These are phyloP conservation scores for Pseudomyrmex concolor DNA, from an alignment of 1,140 invertebrate genomes.

Conservation along the genomic window DNA sequence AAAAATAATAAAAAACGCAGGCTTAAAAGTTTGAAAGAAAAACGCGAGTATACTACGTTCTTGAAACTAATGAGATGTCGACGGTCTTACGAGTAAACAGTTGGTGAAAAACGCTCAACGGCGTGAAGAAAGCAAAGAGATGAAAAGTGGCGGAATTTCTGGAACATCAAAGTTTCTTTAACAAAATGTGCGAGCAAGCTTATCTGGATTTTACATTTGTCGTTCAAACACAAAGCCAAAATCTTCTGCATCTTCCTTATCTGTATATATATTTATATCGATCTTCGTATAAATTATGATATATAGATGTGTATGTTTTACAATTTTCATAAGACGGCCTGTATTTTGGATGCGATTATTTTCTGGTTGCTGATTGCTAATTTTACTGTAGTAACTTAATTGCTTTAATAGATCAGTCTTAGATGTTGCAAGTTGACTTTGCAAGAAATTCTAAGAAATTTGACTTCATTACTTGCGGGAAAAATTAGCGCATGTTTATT, in stretches of 20 bases:
- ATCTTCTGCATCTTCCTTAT: too few species aligned
- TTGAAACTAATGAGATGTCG: slow-evolving; percentile 70
- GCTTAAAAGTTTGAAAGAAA: neutral
- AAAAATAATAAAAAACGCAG: slow-evolving; percentile 1
- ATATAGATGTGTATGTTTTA: too few species aligned
- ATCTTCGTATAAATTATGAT: too few species aligned
- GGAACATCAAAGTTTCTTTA: slow-evolving; percentile 1
- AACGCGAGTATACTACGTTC: slow-evolving; percentile 41
- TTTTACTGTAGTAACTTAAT: slow-evolving; percentile 29
- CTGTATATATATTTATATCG: too few species aligned
- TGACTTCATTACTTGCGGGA: slow-evolving; percentile 4
- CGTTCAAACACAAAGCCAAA: neutral
- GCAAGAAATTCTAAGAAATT: neutral
- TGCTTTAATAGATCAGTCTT: slow-evolving; percentile 6
- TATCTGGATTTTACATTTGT: slow-evolving; percentile 9
- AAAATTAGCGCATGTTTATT: neutral
- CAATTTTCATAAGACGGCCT: neutral
- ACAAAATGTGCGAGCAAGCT: slow-evolving; percentile 15
- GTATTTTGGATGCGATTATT: neutral
- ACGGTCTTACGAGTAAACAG: slow-evolving; percentile 4
- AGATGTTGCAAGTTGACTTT: neutral
- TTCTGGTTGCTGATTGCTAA: slow-evolving; percentile 1
- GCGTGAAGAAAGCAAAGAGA: neutral
- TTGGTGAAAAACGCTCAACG: slow-evolving; percentile 34
- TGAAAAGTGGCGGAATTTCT: slow-evolving; percentile 16